Percentiles rank a stretch among this genome's conserved stretches.
Conservation (phyloP, 2,888 invertebrate genomes). For the Thymelicus sylvestris region DNA sequence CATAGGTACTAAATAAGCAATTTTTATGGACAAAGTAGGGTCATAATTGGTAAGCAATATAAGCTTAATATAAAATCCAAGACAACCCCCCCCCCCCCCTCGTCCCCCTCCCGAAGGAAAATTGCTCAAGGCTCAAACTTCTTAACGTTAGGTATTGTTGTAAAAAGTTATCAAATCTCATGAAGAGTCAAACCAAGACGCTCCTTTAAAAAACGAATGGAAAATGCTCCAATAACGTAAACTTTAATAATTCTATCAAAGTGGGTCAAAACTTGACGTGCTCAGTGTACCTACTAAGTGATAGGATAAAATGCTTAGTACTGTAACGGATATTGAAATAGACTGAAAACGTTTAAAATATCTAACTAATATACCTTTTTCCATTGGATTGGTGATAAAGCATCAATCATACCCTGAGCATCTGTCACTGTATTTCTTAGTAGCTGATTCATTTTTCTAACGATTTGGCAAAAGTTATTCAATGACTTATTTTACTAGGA, state of each 20-base stretch:
- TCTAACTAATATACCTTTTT: not conserved
- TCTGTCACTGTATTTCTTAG: not conserved
- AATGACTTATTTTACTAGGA: not conserved
- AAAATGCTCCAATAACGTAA: no score
- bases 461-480: not conserved
- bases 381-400: not conserved
- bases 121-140: no score
- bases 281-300: not conserved
- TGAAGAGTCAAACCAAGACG: no score
- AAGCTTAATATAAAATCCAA: no score
- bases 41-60: no score
- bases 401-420: not conserved
- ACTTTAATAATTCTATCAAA: not conserved
- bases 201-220: no score
- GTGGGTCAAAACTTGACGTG: not conserved
- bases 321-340: constrained; percentile 20
- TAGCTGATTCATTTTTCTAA: not conserved
- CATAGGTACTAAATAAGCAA: no score
- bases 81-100: no score
- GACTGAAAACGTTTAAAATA: not conserved
- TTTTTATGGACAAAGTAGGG: no score
- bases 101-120: no score
- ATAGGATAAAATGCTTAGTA: constrained; percentile 13
- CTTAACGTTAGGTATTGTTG: no score
- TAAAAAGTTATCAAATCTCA: no score